Percentiles rank a stretch among this genome's conserved stretches.
These are phyloP conservation scores for Drosophila persimilis DNA, from an alignment of 1,140 invertebrate species.

Conservation along the genomic window DNA sequence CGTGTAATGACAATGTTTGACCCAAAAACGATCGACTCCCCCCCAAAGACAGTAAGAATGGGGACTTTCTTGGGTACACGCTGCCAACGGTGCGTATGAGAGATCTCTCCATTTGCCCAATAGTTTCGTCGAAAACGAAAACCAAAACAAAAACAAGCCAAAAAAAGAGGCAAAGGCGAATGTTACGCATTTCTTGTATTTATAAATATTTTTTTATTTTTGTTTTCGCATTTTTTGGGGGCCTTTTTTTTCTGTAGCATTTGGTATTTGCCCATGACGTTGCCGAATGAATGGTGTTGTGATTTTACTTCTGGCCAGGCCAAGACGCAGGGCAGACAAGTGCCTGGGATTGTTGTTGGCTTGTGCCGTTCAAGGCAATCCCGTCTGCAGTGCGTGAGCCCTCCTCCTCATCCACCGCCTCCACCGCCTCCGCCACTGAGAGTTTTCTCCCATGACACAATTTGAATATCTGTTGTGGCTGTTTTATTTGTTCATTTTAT, in stretches of 20 bases:
- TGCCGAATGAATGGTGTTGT: slow-evolving; percentile 24
- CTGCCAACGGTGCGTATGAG: slow-evolving; percentile 40
- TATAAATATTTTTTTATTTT: slow-evolving; percentile 36
- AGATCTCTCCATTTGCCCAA: slow-evolving; percentile 4
- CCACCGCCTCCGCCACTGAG: slow-evolving; percentile 7
- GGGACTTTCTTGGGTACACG: neutral
- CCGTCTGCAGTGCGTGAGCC: slow-evolving; percentile 43
- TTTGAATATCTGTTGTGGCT: slow-evolving; percentile 30
- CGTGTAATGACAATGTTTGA: slow-evolving; percentile 20
- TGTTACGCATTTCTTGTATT: slow-evolving; percentile 20
- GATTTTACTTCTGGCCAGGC: slow-evolving; percentile 36
- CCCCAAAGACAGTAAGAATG: no score
- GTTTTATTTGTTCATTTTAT: slow-evolving; percentile 55
- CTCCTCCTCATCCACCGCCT: neutral
- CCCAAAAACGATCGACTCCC: slow-evolving; percentile 18
- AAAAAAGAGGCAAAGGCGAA: neutral
- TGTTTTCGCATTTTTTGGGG: slow-evolving; percentile 31
- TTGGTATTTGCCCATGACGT: slow-evolving; percentile 52
- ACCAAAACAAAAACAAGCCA: slow-evolving; percentile 22
- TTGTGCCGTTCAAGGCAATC: slow-evolving; percentile 31
- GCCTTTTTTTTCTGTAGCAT: slow-evolving; percentile 18
- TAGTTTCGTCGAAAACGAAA: neutral
- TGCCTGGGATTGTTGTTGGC: slow-evolving; percentile 39
- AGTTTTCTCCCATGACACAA: slow-evolving; percentile 46
- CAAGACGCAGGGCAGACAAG: slow-evolving; percentile 34